A percentile compares a stretch with the other conserved stretches of the same genome.
These are phyloP conservation scores for Enteromius viviparus DNA, from an alignment of 2,797 vertebrate genomes.

Conservation along the genomic window DNA sequence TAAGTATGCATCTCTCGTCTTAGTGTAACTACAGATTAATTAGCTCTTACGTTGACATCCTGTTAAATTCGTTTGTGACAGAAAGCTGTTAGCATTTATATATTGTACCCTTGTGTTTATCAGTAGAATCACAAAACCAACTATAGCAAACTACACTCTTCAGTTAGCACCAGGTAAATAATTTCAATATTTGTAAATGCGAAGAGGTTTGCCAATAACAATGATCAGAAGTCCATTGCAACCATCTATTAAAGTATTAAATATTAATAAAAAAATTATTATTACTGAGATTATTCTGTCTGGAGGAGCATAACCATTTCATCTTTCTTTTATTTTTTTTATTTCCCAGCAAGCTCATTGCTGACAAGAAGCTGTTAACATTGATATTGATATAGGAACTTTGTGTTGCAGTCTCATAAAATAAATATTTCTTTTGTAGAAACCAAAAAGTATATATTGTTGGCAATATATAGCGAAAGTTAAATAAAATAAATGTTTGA, in stretches of 20 bases:
- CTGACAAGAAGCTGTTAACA: background rate
- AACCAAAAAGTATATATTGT: background rate
- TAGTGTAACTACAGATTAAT: background rate
- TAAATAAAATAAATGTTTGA: background rate
- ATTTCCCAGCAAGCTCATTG: background rate
- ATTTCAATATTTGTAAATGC: slow-evolving; percentile 43
- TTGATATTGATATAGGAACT: background rate
- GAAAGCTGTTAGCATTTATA: background rate
- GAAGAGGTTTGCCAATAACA: slow-evolving; percentile 32
- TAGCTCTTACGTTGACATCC: background rate
- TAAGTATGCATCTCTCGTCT: background rate
- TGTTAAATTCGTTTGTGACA: background rate
- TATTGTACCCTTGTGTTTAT: slow-evolving; percentile 3
- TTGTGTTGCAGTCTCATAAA: background rate
- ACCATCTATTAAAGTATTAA: background rate
- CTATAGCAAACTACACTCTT: background rate
- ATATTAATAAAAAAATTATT: background rate
- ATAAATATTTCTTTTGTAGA: background rate
- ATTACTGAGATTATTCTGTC: background rate
- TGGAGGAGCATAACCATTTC: slow-evolving; percentile 29
- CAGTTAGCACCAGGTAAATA: slow-evolving; percentile 39
- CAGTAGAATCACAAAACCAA: background rate
- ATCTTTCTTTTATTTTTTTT: background rate
- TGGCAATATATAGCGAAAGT: background rate
- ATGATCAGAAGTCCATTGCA: slow-evolving; percentile 25